Base-by-base conservation (phyloP, 2,113 vertebrate species). In the Syngnathus typhle region DNA sequence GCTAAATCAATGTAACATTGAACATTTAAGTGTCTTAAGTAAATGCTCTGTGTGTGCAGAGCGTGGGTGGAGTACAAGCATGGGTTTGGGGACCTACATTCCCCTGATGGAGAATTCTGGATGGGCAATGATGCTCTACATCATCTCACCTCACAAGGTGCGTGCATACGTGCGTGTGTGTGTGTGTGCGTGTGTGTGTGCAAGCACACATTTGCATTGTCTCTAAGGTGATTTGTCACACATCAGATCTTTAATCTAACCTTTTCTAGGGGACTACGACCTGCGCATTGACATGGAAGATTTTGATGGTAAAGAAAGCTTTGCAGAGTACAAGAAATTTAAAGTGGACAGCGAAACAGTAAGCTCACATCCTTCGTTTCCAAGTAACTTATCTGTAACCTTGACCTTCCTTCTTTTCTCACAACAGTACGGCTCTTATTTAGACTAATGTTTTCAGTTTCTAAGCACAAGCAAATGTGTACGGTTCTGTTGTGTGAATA, bases 221-320 rank as follows among this genome's bases (percentile, higher is more conserved):
- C 11, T 21, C 44, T 7, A 49, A 9, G 1, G 23, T 7, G 38
- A 16, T 37, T 11, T 65, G 5, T 44, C 18, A 32, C 15, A 38
- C 8, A 21, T 51, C 10, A 38, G 5, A 15, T 10, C 7, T 1
- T 6, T 5, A 15, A 21, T 46, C 6, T 15, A 46, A 64, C 4
- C 67, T 84, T 67, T 69, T 77, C 1, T 64, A 96, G 94, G 92
- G 65, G 91, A 93, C 71, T 93, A 95, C 23, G 93, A 89, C 59
- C 82, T 96, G 81, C 94, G 90, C 84, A 91, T 95, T 0, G 83
- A 94, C 75, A 87, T 95, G 71, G 77, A 86, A 77, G 95, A 96
- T 86, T 94, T 95, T 82, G 92, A 93, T 77, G 93, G 89, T 64
- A 93, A 93, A 13, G 83, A 77, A 21, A 87, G 93, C 60, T 92